Evolutionary conservation across 2,113 vertebrate species (phyloP).

Genomic region (Oncorhynchus mykiss): DNA sequence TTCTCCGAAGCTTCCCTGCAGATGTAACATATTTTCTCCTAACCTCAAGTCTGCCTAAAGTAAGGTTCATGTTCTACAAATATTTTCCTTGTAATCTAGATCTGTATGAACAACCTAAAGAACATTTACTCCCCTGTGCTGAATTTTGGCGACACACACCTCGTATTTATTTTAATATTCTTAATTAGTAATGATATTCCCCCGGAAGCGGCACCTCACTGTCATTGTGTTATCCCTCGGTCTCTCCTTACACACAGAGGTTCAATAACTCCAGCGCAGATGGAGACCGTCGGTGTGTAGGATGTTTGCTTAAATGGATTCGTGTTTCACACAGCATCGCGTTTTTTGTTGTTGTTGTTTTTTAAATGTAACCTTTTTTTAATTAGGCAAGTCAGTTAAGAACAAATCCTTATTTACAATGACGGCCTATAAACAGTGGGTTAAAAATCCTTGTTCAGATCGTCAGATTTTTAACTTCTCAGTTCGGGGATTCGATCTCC

Average conservation of each 20-base stretch:
- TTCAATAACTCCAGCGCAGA: conserved; percentile 35
- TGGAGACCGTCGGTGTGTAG: conserved; percentile 25
- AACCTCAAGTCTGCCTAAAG: conserved; percentile 64
- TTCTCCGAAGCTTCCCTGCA: conserved; percentile 53
- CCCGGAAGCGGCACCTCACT: conserved; percentile 18
- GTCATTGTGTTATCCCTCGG: conserved; percentile 21
- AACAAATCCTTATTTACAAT: no score
- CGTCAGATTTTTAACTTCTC: no score
- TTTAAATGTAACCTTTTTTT: no score
- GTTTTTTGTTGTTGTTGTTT: background rate
- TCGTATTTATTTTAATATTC: conserved; percentile 42
- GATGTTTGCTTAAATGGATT: conserved; percentile 41
- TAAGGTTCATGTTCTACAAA: conserved; percentile 73
- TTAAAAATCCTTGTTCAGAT: no score
- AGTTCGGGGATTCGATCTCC: no score
- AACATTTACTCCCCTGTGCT: conserved; percentile 52
- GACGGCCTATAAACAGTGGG: no score
- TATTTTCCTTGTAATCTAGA: conserved; percentile 78
- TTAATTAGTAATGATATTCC: conserved; percentile 45
- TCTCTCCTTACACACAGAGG: conserved; percentile 28
- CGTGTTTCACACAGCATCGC: conserved; percentile 40
- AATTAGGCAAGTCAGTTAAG: no score
- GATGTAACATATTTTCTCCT: conserved; percentile 68
- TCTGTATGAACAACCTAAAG: conserved; percentile 68
- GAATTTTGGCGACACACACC: conserved; percentile 49